Evolutionary conservation across 2,888 invertebrate species (phyloP).

Genomic region (Cosmorhoe ocellata): DNA sequence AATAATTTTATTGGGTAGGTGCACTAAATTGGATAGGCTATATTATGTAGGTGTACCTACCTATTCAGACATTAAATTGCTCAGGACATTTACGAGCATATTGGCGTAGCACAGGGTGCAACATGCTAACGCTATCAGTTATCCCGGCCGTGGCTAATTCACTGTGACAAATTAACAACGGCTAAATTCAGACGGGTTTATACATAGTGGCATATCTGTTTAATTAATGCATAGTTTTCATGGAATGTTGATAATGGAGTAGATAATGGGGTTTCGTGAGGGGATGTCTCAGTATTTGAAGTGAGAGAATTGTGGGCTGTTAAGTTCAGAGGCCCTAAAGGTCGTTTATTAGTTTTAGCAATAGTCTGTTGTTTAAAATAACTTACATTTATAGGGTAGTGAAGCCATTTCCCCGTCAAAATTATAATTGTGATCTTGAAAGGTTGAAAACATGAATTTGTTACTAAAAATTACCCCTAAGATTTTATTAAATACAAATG

Average conservation of each 20-base stretch:
- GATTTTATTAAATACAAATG: no score
- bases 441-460: no score
- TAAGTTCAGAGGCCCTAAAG: neutral
- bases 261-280: slow-evolving; percentile 18
- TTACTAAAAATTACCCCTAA: no score
- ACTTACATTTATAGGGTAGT: no score
- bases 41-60: slow-evolving; percentile 48
- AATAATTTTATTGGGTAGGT: no score
- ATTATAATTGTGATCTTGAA: no score
- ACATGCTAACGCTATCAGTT: slow-evolving; percentile 79
- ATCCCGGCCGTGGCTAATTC: slow-evolving; percentile 78
- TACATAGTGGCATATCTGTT: slow-evolving; percentile 30
- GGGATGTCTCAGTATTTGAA: slow-evolving; percentile 5
- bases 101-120: slow-evolving; percentile 77
- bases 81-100: slow-evolving; percentile 74
- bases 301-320: neutral
- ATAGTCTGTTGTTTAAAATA: no score
- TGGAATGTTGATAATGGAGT: slow-evolving; percentile 23
- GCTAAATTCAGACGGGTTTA: slow-evolving; percentile 67
- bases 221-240: slow-evolving; percentile 30
- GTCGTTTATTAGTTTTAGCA: no score
- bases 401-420: no score
- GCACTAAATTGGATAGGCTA: slow-evolving; percentile 51
- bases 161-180: slow-evolving; percentile 81
- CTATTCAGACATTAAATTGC: slow-evolving; percentile 67